phyloP scores from a whole-genome alignment of 1,140 invertebrate genomes.

The Lepeophtheirus salmonis region DNA sequence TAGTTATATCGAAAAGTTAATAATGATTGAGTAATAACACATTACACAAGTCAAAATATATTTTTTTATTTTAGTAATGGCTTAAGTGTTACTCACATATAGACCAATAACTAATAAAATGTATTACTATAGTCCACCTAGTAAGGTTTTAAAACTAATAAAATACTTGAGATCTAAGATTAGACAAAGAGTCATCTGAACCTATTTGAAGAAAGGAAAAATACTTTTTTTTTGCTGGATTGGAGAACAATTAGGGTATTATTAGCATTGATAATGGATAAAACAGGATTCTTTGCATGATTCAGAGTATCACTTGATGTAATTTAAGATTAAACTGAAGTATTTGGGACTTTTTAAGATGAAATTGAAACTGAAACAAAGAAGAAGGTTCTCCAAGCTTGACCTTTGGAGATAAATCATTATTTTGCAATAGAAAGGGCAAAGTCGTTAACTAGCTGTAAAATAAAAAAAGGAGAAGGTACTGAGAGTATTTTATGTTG shows the following conservation, averaged over 20 bases:
- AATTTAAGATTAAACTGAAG: not conserved
- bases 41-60: too few relatives aligned
- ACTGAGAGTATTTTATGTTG: not conserved
- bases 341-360: not conserved
- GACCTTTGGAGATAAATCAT: not conserved
- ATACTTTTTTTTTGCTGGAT: conserved; percentile 2
- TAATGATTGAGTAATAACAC: too few relatives aligned
- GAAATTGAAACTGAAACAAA: not conserved
- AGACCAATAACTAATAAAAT: too few relatives aligned
- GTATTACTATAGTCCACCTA: too few relatives aligned
- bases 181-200: not conserved
- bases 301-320: conserved; percentile 1
- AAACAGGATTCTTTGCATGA: conserved; percentile 5
- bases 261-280: not conserved
- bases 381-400: not conserved
- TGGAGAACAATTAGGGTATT: conserved; percentile 1
- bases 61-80: too few relatives aligned
- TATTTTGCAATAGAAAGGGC: not conserved
- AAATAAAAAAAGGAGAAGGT: not conserved
- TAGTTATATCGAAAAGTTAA: too few relatives aligned
- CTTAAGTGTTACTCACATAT: too few relatives aligned
- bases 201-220: not conserved
- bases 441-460: not conserved
- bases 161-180: not conserved
- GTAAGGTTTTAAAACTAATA: not conserved